phyloP scores from a whole-genome alignment of 53 echinoderm and acorn worm species.

The Stichopus horrens region DNA sequence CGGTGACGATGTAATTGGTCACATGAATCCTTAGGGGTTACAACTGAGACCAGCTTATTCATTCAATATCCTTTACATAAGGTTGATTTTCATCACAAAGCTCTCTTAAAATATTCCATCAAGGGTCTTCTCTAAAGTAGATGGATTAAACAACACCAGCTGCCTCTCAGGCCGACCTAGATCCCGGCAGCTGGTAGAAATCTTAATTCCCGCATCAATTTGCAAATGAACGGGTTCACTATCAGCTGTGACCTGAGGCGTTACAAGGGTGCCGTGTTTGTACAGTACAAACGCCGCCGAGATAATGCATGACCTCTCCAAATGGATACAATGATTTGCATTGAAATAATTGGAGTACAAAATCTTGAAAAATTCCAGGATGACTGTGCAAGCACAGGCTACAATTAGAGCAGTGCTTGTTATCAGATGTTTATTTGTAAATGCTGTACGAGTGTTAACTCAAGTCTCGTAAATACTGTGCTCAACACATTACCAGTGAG shows the following conservation, averaged over 20 bases:
- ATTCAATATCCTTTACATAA: not conserved
- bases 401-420: no score
- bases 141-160: not conserved
- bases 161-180: not conserved
- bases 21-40: not conserved
- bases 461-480: no score
- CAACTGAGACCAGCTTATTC: not conserved
- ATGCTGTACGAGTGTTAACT: no score
- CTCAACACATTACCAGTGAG: no score
- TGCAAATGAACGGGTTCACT: not conserved
- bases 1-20: no score
- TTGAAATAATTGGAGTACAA: conserved; percentile 3
- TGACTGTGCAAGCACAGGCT: not conserved
- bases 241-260: not conserved
- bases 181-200: not conserved
- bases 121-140: not conserved
- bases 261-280: not conserved
- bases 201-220: conserved; percentile 10
- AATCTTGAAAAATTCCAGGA: not conserved
- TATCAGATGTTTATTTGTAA: no score
- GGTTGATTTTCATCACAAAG: not conserved
- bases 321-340: not conserved
- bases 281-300: not conserved
- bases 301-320: not conserved
- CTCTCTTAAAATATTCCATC: conserved; percentile 10